These are phyloP conservation scores for Hydra vulgaris DNA, from an alignment of 30 jellyfish, hydroid and myxozoan genomes.

Conservation along the genomic window DNA sequence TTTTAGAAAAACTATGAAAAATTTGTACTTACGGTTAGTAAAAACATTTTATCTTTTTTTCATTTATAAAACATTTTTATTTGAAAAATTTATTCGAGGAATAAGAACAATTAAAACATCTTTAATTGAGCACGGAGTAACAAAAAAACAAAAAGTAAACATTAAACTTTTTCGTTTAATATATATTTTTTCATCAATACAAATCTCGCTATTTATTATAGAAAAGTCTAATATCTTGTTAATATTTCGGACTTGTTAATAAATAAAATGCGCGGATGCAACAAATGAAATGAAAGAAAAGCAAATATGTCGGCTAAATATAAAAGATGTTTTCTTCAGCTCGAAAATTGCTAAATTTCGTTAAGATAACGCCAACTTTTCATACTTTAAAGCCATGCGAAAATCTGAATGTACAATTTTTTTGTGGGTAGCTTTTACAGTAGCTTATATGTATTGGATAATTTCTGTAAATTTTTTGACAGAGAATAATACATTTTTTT, in stretches of 20 bases:
- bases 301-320: neutral
- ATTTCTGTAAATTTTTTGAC: neutral
- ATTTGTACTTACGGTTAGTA: too few relatives aligned
- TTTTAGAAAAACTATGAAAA: too few relatives aligned
- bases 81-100: too few relatives aligned
- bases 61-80: too few relatives aligned
- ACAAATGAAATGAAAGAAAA: neutral
- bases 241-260: neutral
- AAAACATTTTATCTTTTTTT: too few relatives aligned
- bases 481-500: neutral
- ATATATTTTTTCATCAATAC: too few relatives aligned
- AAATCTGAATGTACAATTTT: neutral
- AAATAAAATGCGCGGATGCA: neutral
- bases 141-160: neutral
- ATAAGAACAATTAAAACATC: too few relatives aligned
- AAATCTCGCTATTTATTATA: neutral
- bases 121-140: too few relatives aligned
- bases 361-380: too few relatives aligned
- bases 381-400: neutral
- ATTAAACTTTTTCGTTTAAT: neutral
- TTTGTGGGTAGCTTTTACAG: neutral
- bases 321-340: neutral
- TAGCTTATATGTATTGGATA: neutral
- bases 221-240: neutral
- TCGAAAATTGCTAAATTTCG: too few relatives aligned